Base-by-base conservation (phyloP, 2,888 invertebrate genomes). In the Cartodere bifasciata region DNA sequence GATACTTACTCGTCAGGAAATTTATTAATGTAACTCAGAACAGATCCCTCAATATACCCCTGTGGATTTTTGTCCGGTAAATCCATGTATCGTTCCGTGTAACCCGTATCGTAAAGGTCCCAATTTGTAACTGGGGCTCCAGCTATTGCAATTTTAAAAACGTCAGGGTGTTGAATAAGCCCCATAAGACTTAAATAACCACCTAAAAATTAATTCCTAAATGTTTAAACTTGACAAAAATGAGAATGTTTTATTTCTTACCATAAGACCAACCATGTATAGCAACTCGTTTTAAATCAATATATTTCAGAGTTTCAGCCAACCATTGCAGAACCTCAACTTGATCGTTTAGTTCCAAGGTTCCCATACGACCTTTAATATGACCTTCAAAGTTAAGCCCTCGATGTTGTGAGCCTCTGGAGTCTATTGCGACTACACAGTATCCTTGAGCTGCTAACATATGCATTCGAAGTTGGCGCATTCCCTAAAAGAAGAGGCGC, bases 181-280 rank as follows among this genome's bases (percentile, higher is more conserved):
- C 87, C 94, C 75, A 95, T 86, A 15, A 98, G 71, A 37, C 94
- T 88, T 20, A 98, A 70, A 64, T 97, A 98, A 15, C 97, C 98
- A 23, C 77, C 77, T 77, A 30, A 31, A 46, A 21, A 11, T 34
- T 4, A 26, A 24, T 20, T 7, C 7, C 20, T 20, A 7, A 20
- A 7, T 20, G 7, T 20, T 20, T 7, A 20, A 20, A 28, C 23
- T 6, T 15, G 11, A 7, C 7, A 4, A 23, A 17, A 25, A 28
- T 31, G 11, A 10, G 10, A 4, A n/a, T 12, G 27, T 28, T 20
- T 16, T 15, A 39, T n/a, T 28, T 27, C 58, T 54, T 41, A 67
- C 97, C 98, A 53, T 98, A 99, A 23, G 95, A 95, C 95, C 97
- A 98, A 1, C 98, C 98, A 55, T 92, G 91, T 45, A 98, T 87